A percentile compares a stretch with the other conserved stretches of the same genome.
Conservation (phyloP, 2,888 invertebrate genomes). For the Yponomeuta sedellus region DNA sequence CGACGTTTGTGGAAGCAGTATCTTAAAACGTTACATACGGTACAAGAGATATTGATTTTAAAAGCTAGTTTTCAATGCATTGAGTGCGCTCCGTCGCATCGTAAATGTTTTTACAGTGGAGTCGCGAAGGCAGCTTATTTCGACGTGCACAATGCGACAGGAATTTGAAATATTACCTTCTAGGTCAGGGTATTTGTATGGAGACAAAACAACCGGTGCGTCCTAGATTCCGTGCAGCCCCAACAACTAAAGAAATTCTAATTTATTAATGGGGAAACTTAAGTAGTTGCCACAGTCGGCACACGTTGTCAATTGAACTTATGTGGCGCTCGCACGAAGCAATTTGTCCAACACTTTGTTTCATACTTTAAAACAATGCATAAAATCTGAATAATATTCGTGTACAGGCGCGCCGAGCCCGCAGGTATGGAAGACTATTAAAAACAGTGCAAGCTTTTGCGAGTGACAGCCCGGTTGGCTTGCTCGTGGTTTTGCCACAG, state of each 20-base stretch:
- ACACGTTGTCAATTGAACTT: constrained; percentile 1
- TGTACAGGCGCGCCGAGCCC: not conserved
- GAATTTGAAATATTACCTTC: not conserved
- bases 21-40: no score
- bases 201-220: not conserved
- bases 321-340: not conserved
- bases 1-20: no score
- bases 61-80: no score
- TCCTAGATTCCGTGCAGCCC: not conserved
- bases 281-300: not conserved
- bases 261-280: not conserved
- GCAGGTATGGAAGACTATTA: constrained; percentile 14
- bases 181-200: not conserved
- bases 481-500: not conserved
- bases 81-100: not conserved
- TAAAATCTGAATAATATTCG: constrained; percentile 13
- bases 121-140: not conserved
- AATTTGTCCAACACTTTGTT: constrained; percentile 12
- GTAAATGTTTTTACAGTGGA: not conserved
- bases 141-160: no score
- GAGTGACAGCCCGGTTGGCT: constrained; percentile 5
- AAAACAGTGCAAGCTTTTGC: constrained; percentile 12
- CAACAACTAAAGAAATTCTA: not conserved
- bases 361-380: constrained; percentile 13
- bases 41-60: no score